These are phyloP conservation scores for Trichosurus vulpecula DNA, from an alignment of 2,797 vertebrate species.

Conservation along the genomic window DNA sequence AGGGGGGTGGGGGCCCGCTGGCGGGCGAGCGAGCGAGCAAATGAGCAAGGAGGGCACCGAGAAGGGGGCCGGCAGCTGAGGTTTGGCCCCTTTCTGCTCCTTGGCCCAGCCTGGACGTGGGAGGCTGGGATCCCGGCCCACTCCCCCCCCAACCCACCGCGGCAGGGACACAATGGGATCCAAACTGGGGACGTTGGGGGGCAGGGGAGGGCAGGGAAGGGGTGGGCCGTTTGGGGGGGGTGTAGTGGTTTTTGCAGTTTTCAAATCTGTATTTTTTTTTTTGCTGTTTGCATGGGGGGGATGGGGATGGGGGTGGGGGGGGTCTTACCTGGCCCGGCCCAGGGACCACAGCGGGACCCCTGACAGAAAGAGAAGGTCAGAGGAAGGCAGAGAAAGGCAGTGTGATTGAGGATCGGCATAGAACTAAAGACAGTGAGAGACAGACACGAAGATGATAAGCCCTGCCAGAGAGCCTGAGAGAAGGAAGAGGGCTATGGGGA, in stretches of 20 bases:
- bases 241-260: constrained; percentile 77
- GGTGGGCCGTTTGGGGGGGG: constrained; percentile 53
- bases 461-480: not conserved
- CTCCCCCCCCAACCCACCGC: not conserved
- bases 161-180: constrained; percentile 60
- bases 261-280: constrained; percentile 74
- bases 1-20: constrained; percentile 72
- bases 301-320: constrained; percentile 58
- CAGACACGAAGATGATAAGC: not conserved
- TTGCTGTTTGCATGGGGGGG: constrained; percentile 78
- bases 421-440: not conserved
- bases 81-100: constrained; percentile 29
- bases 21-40: constrained; percentile 70
- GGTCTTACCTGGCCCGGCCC: constrained; percentile 67
- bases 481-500: not conserved
- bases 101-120: not conserved
- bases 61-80: constrained; percentile 57
- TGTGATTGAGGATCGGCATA: not conserved
- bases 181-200: not conserved
- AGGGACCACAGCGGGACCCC: constrained; percentile 68
- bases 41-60: constrained; percentile 39
- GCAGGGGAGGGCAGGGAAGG: constrained; percentile 19
- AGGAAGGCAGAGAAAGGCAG: not conserved
- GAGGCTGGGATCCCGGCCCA: not conserved
- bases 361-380: constrained; percentile 31